Conservation (phyloP, 30 jellyfish, hydroid and myxozoan genomes). For the Nemopilema nomurai region DNA sequence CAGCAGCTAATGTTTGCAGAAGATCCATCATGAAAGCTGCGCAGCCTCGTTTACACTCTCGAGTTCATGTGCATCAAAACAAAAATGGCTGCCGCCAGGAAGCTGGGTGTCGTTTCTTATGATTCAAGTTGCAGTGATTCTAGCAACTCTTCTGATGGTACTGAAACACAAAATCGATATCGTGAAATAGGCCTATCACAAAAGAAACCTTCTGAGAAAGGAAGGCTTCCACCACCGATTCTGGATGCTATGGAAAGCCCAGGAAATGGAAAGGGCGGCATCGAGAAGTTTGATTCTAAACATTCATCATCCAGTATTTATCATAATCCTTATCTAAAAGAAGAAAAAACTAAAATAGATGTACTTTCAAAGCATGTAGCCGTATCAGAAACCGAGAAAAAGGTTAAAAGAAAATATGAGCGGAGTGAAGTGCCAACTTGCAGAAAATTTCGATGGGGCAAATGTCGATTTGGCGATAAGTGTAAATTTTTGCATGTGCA, state of each 20-base stretch:
- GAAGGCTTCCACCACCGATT: constrained; percentile 55
- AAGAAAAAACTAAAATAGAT: constrained; percentile 19
- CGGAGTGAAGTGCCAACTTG: constrained; percentile 8
- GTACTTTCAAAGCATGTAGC: constrained; percentile 51
- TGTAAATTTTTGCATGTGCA: constrained; percentile 28
- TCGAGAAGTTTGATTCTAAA: not conserved
- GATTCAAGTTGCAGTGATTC: constrained; percentile 26
- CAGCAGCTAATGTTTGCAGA: not conserved
- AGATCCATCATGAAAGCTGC: not conserved
- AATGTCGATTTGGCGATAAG: constrained; percentile 46
- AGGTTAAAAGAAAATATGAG: not conserved
- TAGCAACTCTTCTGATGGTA: constrained; percentile 11
- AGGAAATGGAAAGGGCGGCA: not conserved
- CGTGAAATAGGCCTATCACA: not conserved
- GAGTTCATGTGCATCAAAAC: not conserved
- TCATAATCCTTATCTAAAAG: constrained; percentile 44
- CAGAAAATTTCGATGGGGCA: constrained; percentile 39
- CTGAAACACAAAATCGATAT: not conserved
- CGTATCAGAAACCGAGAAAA: constrained; percentile 21
- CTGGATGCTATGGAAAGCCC: constrained; percentile 4
- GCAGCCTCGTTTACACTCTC: not conserved
- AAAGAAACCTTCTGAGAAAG: not conserved
- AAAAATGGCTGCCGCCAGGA: not conserved
- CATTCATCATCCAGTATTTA: constrained; percentile 32
- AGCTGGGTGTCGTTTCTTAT: constrained; percentile 13